These are phyloP conservation scores for Euwallacea similis DNA, from an alignment of 1,140 invertebrate species.

Conservation along the genomic window DNA sequence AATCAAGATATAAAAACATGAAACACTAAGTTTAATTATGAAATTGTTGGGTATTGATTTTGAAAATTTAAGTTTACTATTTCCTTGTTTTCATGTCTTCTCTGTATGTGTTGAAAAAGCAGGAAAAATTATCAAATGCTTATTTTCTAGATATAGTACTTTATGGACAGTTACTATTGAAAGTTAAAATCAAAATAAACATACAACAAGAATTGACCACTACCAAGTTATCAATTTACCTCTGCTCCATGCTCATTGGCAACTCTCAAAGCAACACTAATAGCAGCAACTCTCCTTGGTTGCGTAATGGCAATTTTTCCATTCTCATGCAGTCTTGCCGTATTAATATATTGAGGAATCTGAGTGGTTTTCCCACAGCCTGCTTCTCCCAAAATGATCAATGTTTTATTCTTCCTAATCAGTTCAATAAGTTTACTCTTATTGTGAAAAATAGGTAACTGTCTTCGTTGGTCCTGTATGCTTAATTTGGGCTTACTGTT, in stretches of 20 bases:
- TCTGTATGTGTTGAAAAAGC: no score
- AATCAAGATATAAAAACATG: conserved; percentile 1
- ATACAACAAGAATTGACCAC: no score
- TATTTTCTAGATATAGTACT: no score
- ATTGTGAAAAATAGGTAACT: conserved; percentile 58
- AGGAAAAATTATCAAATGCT: no score
- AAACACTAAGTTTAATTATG: no score
- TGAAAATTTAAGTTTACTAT: no score
- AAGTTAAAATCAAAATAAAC: no score
- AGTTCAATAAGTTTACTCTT: conserved; percentile 61
- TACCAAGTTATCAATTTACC: conserved; percentile 34
- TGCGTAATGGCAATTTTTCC: conserved; percentile 80
- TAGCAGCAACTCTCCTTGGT: conserved; percentile 89
- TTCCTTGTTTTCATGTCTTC: no score
- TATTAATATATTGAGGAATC: conserved; percentile 78
- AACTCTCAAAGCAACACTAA: conserved; percentile 85
- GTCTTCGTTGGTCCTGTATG: conserved; percentile 57
- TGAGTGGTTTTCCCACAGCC: conserved; percentile 91
- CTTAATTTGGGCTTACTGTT: conserved; percentile 46
- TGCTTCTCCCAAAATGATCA: conserved; percentile 86
- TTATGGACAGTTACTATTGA: no score
- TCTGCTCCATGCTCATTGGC: conserved; percentile 69
- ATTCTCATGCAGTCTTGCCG: conserved; percentile 60
- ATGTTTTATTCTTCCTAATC: conserved; percentile 60
- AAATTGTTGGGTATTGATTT: no score